phyloP scores from a whole-genome alignment of 2,113 vertebrate genomes.

The Marcusenius ussheri region DNA sequence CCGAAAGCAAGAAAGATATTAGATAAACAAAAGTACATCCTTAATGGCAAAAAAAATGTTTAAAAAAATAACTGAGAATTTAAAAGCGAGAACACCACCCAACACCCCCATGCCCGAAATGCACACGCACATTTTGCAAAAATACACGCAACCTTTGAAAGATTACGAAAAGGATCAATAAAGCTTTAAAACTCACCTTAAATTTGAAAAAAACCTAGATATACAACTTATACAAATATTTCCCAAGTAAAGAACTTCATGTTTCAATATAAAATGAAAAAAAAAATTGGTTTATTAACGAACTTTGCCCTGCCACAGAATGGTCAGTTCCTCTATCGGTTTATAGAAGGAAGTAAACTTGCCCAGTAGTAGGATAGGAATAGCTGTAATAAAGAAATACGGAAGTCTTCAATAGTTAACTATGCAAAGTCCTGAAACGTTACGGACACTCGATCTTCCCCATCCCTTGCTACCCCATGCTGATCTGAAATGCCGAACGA shows the following conservation, averaged over 20 bases:
- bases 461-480: background rate
- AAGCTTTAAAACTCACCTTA: constrained; percentile 34
- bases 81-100: background rate
- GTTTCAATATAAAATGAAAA: constrained; percentile 21
- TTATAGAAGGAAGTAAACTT: constrained; percentile 66
- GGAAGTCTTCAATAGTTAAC: constrained; percentile 56
- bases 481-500: background rate
- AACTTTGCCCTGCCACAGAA: constrained; percentile 31
- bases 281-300: constrained; percentile 16
- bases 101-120: background rate
- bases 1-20: background rate
- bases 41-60: background rate
- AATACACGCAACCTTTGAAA: background rate
- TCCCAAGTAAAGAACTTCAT: constrained; percentile 35
- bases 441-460: background rate
- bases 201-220: background rate
- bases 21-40: background rate
- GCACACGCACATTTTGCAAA: background rate
- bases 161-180: background rate
- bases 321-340: constrained; percentile 67
- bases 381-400: constrained; percentile 44
- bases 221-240: background rate
- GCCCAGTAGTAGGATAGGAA: constrained; percentile 46
- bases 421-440: constrained; percentile 55
- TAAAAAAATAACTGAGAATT: background rate